Evolutionary conservation across 2,797 vertebrate genomes (phyloP), one percentile per base, ranked within the genome.

Genomic region (Sebastes steindachneri): DNA sequence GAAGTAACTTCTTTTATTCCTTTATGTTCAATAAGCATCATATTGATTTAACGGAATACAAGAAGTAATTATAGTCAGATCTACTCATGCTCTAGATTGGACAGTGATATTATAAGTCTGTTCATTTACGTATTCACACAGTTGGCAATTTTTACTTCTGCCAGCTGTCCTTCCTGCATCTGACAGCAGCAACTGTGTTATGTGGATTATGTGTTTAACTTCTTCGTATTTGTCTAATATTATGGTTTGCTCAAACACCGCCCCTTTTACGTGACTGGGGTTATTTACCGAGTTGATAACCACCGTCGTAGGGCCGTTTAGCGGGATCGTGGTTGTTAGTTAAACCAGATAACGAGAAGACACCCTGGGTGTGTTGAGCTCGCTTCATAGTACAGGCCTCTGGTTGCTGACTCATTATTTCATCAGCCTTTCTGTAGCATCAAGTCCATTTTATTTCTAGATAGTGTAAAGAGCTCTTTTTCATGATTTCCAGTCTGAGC

Each of bases 41-140:
- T 35, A 35, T 35, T 35, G 33, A 35, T 35, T 35, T 35, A 35
- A 11, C 33, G 0, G 33, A 35, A 35, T 35, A 35, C 33, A 35
- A 0, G 37, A 41, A 41, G 14, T 41, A 41, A 19, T 51, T 51
- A 19, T 9, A 19, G 45, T 51, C 45, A 0, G 45, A 51, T 51
- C 45, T 51, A 51, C 17, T 17, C 15, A 0, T 41, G 17, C 45
- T 51, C 0, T 19, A 51, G 45, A 51, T 51, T 0, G 3, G 17
- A 17, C 17, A 51, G 45, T 51, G 45, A 51, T 51, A n/a, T 51
- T 51, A 51, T 51, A 14, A 37, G 17, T 19, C 45, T 51, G 17
- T 51, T 51, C 0, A 51, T 51, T 51, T 19, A 51, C 17, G 12
- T 0, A 41, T 41, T 51, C 45, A 51, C 45, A 8, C 15, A 51